Percentiles rank a stretch among this genome's conserved stretches.
Conservation (phyloP, 2,797 vertebrate species). For the Sternarchorhynchus goeldii region DNA sequence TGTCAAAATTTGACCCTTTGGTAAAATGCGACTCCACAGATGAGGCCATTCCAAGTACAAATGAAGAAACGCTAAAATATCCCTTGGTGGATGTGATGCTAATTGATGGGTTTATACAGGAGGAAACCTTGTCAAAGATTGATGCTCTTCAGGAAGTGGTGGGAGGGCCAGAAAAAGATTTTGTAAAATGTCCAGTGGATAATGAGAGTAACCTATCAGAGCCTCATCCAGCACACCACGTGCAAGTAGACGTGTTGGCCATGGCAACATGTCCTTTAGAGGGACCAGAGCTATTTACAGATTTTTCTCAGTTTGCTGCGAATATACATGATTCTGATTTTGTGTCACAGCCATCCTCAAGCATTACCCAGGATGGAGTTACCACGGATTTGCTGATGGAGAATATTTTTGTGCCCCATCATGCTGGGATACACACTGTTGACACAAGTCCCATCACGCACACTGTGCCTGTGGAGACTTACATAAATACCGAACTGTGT, state of each 20-base stretch:
- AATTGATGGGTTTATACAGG: slow-evolving; percentile 5
- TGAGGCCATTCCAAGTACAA: neutral
- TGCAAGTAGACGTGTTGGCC: neutral
- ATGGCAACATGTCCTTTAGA: neutral
- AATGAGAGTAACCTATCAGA: slow-evolving; percentile 9
- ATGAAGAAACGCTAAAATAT: slow-evolving; percentile 3
- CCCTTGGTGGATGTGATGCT: neutral
- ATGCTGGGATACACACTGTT: slow-evolving; percentile 17
- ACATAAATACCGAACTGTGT: neutral
- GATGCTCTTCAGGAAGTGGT: slow-evolving; percentile 21
- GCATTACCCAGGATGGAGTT: slow-evolving; percentile 50
- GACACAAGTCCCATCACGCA: neutral
- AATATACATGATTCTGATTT: slow-evolving; percentile 15
- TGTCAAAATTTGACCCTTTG: slow-evolving; percentile 10
- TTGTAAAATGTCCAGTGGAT: slow-evolving; percentile 8
- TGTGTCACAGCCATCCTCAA: slow-evolving; percentile 37
- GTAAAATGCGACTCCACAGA: slow-evolving; percentile 7
- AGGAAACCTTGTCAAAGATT: neutral
- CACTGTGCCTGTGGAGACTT: slow-evolving; percentile 9
- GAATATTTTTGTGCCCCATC: slow-evolving; percentile 28
- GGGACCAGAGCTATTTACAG: neutral
- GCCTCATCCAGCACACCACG: neutral
- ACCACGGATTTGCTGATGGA: slow-evolving; percentile 39
- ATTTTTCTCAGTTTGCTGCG: slow-evolving; percentile 9
- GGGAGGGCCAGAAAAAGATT: slow-evolving; percentile 30